Evolutionary conservation across 2,797 vertebrate genomes (phyloP).

Genomic region (Pseudochaenichthys georgianus): DNA sequence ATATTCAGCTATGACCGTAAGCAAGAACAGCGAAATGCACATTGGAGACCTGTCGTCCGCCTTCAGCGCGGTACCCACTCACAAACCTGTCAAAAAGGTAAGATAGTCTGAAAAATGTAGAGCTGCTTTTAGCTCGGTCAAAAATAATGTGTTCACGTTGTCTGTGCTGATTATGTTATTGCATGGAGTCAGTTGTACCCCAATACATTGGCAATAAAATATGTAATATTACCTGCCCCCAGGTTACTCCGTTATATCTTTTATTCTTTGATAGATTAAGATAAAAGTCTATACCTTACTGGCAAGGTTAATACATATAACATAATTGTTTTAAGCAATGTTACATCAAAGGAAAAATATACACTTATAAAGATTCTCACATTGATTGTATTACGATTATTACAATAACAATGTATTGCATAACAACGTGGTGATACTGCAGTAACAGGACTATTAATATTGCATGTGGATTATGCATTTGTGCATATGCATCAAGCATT

Average conservation of each 20-base stretch:
- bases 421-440: background rate
- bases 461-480: too few species aligned
- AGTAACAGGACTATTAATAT: background rate
- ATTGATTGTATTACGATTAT: background rate
- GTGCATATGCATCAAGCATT: background rate
- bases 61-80: conserved; percentile 80
- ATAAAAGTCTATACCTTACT: fast-evolving
- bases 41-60: conserved; percentile 79
- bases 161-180: background rate
- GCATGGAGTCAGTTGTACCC: background rate
- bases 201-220: background rate
- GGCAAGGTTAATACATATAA: background rate
- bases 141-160: background rate
- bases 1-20: conserved; percentile 83
- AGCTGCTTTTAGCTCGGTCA: too few species aligned
- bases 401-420: too few species aligned
- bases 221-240: background rate
- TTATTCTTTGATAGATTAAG: background rate
- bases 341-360: background rate
- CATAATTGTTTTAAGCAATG: background rate
- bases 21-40: conserved; percentile 81
- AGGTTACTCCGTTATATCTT: background rate
- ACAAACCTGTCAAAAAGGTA: conserved; percentile 86
- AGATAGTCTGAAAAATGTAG: background rate
- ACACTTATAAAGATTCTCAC: background rate